Evolutionary conservation across 2,113 vertebrate species (phyloP).

Genomic region (Tachysurus vachellii): DNA sequence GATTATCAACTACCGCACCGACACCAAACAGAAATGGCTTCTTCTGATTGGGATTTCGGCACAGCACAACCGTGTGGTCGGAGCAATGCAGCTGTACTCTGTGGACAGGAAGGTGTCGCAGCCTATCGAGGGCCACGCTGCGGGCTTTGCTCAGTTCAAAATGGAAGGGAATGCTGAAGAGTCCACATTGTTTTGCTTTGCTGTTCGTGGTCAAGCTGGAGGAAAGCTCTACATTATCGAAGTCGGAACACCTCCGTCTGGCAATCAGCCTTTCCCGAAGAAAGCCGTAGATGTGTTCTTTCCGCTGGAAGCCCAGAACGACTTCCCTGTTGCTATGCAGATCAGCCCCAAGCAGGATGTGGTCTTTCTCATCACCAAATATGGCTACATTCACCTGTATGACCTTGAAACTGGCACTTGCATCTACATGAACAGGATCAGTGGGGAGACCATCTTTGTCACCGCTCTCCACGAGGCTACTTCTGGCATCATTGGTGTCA

Average conservation of each 20-base stretch:
- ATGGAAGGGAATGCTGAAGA: slow-evolving; percentile 99
- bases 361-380: slow-evolving; percentile 97
- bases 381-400: slow-evolving; percentile 97
- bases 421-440: slow-evolving; percentile 99
- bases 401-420: slow-evolving; percentile 98
- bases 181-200: slow-evolving; percentile 98
- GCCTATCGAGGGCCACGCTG: slow-evolving; percentile 96
- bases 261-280: slow-evolving; percentile 98
- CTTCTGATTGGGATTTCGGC: slow-evolving; percentile 96
- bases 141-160: slow-evolving; percentile 98
- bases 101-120: slow-evolving; percentile 98
- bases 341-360: slow-evolving; percentile 98
- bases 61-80: slow-evolving; percentile 99
- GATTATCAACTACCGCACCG: slow-evolving; percentile 98
- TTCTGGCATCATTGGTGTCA: slow-evolving; percentile 97
- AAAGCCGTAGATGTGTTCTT: slow-evolving; percentile 99
- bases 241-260: slow-evolving; percentile 94
- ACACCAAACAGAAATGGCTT: slow-evolving; percentile 97
- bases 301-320: slow-evolving; percentile 97
- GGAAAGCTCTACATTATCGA: slow-evolving; percentile 99
- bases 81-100: slow-evolving; percentile 98
- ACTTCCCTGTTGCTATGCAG: slow-evolving; percentile 99
- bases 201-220: slow-evolving; percentile 95
- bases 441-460: slow-evolving; percentile 98
- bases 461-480: slow-evolving; percentile 97